These are phyloP conservation scores for Cervus canadensis DNA, from an alignment of 2,113 vertebrate species.

Conservation along the genomic window DNA sequence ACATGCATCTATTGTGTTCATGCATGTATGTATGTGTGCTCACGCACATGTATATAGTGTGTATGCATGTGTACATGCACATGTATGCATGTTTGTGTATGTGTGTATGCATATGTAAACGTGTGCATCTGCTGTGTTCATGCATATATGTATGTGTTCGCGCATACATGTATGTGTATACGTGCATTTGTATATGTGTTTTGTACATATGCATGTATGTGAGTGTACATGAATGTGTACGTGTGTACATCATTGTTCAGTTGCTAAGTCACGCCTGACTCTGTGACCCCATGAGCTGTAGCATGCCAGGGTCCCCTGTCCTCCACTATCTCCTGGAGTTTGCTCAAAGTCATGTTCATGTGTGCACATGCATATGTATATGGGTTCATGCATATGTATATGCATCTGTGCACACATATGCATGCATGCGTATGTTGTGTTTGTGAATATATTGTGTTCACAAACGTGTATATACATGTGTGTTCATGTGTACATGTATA, in stretches of 20 bases:
- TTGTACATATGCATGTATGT: accelerated
- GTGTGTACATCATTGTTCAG: neutral
- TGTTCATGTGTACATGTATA: too few relatives aligned
- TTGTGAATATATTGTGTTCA: neutral
- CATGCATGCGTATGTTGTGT: neutral
- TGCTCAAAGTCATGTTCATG: accelerated
- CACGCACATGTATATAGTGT: too few relatives aligned
- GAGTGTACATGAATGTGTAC: neutral
- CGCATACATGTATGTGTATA: neutral
- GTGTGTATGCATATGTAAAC: neutral
- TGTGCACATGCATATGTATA: accelerated
- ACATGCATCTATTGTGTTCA: accelerated
- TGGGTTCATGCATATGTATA: accelerated
- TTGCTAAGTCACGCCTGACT: accelerated
- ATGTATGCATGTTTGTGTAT: neutral
- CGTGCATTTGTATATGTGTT: too few relatives aligned
- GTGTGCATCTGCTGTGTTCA: neutral
- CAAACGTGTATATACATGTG: accelerated
- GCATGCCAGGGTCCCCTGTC: neutral
- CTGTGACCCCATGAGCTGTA: neutral
- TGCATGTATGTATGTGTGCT: accelerated
- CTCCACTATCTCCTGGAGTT: neutral
- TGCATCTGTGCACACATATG: neutral
- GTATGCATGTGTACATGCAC: too few relatives aligned
- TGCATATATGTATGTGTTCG: neutral